A percentile compares a stretch with the other conserved stretches of the same genome.
These are phyloP conservation scores for Allenopithecus nigroviridis DNA, from an alignment of 2,797 vertebrate species.

Conservation along the genomic window DNA sequence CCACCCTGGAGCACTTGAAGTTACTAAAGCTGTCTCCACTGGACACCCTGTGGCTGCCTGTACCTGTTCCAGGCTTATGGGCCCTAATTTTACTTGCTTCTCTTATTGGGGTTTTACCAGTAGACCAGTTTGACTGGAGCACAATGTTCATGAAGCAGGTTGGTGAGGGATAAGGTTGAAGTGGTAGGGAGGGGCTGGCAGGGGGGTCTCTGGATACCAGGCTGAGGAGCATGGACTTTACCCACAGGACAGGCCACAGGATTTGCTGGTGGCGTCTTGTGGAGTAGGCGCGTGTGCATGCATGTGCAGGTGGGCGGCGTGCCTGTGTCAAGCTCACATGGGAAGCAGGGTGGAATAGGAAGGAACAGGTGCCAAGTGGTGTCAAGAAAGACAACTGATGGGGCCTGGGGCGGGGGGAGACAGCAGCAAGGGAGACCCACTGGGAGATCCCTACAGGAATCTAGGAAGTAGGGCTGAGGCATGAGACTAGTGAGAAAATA, in stretches of 20 bases:
- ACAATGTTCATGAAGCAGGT: not conserved
- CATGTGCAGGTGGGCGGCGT: accelerated
- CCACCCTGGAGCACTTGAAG: not conserved
- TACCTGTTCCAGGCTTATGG: not conserved
- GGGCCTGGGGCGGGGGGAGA: accelerated
- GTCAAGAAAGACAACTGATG: not conserved
- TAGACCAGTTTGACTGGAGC: not conserved
- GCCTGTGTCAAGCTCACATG: not conserved
- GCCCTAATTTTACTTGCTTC: slow-evolving; percentile 44
- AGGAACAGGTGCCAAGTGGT: not conserved
- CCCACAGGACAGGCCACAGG: not conserved
- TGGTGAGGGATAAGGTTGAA: not conserved
- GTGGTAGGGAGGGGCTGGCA: accelerated
- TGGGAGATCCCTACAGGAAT: not conserved
- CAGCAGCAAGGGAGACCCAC: not conserved
- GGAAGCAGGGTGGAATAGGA: not conserved
- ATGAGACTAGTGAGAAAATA: not conserved
- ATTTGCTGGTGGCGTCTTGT: not conserved
- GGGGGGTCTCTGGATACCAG: not conserved
- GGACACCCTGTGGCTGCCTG: not conserved
- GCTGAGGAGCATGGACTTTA: not conserved
- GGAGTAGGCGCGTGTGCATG: accelerated
- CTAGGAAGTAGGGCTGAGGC: not conserved
- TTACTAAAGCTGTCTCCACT: not conserved
- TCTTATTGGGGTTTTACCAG: slow-evolving; percentile 61